Base-by-base conservation (phyloP, 2,113 vertebrate genomes). In the Hippolais icterina region DNA sequence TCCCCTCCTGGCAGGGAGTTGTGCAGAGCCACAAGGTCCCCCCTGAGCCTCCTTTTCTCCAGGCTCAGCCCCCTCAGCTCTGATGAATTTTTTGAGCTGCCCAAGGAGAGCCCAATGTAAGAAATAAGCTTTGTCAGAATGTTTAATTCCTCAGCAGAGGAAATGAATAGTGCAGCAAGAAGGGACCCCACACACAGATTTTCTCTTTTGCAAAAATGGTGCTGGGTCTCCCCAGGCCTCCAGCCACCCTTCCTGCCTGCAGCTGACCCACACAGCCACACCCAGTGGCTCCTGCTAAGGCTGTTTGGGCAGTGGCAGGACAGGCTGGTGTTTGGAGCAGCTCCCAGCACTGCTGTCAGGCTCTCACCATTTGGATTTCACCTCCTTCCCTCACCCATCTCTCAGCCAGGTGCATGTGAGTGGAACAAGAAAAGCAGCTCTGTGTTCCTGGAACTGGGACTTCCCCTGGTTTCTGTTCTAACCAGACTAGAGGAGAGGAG, bases 391-490 rank as follows among this genome's bases (percentile, higher is more conserved):
- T 22, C 9, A 0, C 22, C 70, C 24, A 9, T 24, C 22, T 27
- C 28, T 35, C n/a, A 15, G 54, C n/a, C 46, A 50, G 57, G 42
- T 27, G 15, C 24, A 4, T 6, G 0, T 3, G 33, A 41, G 9
- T 12, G 52, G 39, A 75, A 28, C 28, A 6, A 46, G 22, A 44
- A 47, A 35, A 11, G 47, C 75, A 71, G 47, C 39, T 59, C n/a
- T 8, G 0, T 1, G 1, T 18, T 68, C 37, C 35, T 21, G 56
- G 56, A 65, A 31, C 0, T 0, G 61, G 23, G 33, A 54, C 11
- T 33, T 10, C 4, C 10, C 63, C 29, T 0, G 0, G 7, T 41
- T 61, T 53, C n/a, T 65, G 24, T 15, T 27, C 35, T 37, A 11
- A 53, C 8, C 47, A 31, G 47, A 39, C 37, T 39, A 39, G 37